Percentiles rank a stretch among this genome's conserved stretches.
phyloP scores from a whole-genome alignment of 2,113 vertebrate species.

The Trinectes maculatus region DNA sequence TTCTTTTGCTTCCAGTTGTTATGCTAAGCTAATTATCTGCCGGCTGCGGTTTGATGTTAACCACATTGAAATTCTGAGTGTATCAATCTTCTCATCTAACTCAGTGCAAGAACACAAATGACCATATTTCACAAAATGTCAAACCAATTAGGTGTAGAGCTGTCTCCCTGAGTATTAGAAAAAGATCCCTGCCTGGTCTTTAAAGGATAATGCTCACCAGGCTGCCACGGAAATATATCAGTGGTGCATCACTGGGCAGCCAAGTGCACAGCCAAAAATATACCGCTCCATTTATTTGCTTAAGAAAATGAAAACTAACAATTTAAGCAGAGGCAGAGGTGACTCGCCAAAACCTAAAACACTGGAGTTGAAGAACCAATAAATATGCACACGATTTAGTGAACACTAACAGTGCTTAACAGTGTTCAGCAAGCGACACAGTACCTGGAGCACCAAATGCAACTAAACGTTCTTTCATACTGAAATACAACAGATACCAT shows the following conservation, averaged over 20 bases:
- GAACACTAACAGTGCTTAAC: background rate
- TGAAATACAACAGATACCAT: background rate
- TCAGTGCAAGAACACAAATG: background rate
- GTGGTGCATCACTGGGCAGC: background rate
- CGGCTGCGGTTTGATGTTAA: background rate
- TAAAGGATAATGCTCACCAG: background rate
- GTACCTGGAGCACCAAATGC: background rate
- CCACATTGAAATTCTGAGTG: background rate
- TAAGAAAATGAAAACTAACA: background rate
- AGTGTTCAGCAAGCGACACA: background rate
- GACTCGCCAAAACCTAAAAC: background rate
- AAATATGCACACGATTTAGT: background rate
- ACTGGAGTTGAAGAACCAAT: background rate
- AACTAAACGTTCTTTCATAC: background rate
- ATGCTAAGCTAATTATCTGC: background rate
- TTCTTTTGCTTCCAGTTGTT: background rate
- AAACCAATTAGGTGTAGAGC: background rate
- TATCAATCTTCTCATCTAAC: background rate
- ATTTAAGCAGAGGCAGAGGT: background rate
- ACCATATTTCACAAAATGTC: background rate
- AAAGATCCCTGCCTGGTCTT: background rate
- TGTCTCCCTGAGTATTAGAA: background rate
- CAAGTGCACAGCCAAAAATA: background rate
- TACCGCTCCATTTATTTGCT: constrained; percentile 7
- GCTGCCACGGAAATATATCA: background rate